Evolutionary conservation across 1,140 invertebrate species (phyloP).

Genomic region (Aphaenogaster ashmeadi): DNA sequence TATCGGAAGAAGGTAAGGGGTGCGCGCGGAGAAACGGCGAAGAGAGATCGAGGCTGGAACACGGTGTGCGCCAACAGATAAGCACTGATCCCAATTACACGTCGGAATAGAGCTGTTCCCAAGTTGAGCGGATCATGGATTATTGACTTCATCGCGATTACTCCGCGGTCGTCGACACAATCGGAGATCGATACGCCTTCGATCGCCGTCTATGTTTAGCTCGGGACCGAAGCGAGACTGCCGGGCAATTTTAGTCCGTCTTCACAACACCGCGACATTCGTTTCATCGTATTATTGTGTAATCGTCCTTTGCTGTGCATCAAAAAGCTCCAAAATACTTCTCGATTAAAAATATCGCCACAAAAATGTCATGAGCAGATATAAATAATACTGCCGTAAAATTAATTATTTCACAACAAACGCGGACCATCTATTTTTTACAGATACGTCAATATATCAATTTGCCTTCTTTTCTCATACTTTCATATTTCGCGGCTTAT

Average conservation of each 20-base stretch:
- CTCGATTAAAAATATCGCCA: not conserved
- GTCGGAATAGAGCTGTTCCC: slow-evolving; percentile 77
- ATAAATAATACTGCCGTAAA: not conserved
- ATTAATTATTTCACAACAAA: not conserved
- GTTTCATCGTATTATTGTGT: not conserved
- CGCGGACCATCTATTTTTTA: not conserved
- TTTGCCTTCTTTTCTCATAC: not conserved
- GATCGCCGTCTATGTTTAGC: slow-evolving; percentile 58
- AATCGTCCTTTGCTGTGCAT: too few relatives aligned
- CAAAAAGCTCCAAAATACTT: not conserved
- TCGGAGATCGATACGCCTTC: slow-evolving; percentile 72
- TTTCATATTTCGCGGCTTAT: not conserved
- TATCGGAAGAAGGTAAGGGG: slow-evolving; percentile 48
- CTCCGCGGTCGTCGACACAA: slow-evolving; percentile 70
- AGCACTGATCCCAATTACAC: slow-evolving; percentile 86
- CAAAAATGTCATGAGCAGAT: not conserved
- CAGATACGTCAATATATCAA: not conserved
- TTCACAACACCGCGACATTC: not conserved
- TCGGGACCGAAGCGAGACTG: slow-evolving; percentile 5
- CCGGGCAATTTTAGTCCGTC: slow-evolving; percentile 11
- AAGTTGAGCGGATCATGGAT: slow-evolving; percentile 85
- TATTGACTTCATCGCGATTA: slow-evolving; percentile 83
- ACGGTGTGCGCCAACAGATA: slow-evolving; percentile 83
- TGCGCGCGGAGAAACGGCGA: slow-evolving; percentile 39
- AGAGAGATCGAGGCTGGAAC: slow-evolving; percentile 66